phyloP scores from a whole-genome alignment of 1,140 invertebrate genomes.

The Chionoecetes opilio region DNA sequence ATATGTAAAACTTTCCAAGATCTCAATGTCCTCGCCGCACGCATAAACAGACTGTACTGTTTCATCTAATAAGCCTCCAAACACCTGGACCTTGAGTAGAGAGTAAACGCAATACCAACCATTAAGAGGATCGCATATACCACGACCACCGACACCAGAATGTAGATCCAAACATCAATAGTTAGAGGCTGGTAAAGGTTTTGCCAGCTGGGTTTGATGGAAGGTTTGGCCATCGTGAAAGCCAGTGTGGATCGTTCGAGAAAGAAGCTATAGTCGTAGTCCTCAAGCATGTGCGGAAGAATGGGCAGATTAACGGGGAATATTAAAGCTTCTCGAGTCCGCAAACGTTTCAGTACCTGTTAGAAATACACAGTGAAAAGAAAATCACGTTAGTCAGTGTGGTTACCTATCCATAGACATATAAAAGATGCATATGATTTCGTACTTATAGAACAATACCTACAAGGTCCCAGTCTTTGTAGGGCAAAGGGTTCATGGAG shows the following conservation, averaged over 20 bases:
- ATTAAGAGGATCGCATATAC: neutral
- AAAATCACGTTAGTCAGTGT: too few species aligned
- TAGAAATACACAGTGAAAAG: too few species aligned
- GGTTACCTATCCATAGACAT: too few species aligned
- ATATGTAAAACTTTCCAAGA: too few species aligned
- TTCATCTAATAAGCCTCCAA: too few species aligned
- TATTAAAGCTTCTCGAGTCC: neutral
- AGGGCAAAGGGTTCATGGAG: neutral
- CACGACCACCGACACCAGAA: neutral
- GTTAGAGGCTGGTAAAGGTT: slow-evolving; percentile 48
- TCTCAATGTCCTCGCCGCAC: too few species aligned
- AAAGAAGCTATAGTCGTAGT: slow-evolving; percentile 47
- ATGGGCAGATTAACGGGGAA: slow-evolving; percentile 19
- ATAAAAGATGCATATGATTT: too few species aligned
- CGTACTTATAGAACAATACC: too few species aligned
- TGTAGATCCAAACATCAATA: slow-evolving; percentile 33
- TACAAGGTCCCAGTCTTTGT: neutral
- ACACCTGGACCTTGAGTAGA: too few species aligned
- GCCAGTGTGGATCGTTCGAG: slow-evolving; percentile 45
- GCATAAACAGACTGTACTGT: too few species aligned
- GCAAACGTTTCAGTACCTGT: slow-evolving; percentile 8
- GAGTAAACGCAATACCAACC: neutral
- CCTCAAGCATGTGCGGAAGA: slow-evolving; percentile 34
- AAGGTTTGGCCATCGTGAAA: slow-evolving; percentile 61
- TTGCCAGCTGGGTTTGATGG: slow-evolving; percentile 54